Conservation (phyloP, 2,797 vertebrate genomes). For the Aratinga solstitialis region DNA sequence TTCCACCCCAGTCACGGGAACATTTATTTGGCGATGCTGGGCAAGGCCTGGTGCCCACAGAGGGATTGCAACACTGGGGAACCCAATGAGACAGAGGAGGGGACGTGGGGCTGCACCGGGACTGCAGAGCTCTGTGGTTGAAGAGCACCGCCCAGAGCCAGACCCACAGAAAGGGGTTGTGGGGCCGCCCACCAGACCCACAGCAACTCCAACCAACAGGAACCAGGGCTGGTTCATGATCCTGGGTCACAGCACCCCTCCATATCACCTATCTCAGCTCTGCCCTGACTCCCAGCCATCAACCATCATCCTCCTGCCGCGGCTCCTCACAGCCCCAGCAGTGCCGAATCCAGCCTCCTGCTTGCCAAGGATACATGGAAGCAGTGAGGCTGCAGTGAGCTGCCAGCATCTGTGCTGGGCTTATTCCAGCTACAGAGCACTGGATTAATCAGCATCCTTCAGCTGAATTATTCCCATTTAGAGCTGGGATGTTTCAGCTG, state of each 20-base stretch:
- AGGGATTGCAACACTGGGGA: slow-evolving; percentile 14
- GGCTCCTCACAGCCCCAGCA: not conserved
- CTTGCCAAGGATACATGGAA: not conserved
- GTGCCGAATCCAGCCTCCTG: not conserved
- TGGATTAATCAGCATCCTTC: not conserved
- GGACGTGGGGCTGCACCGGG: not conserved
- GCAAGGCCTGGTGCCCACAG: slow-evolving; percentile 17
- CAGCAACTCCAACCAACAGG: not conserved
- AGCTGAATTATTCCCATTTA: not conserved
- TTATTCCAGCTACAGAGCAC: not conserved
- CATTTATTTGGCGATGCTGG: slow-evolving; percentile 39
- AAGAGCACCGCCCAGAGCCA: not conserved
- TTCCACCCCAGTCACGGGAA: slow-evolving; percentile 51
- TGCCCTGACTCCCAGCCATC: not conserved
- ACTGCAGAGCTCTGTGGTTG: not conserved
- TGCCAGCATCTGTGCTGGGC: not conserved
- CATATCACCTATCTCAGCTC: not conserved
- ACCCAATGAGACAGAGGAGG: not conserved
- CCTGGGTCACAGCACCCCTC: not conserved
- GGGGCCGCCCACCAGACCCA: not conserved
- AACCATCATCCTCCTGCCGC: not conserved
- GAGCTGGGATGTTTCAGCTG: not conserved
- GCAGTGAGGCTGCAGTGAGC: not conserved
- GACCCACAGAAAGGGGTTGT: not conserved
- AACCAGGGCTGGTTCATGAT: not conserved